Percentiles rank a stretch among this genome's conserved stretches.
Conservation (phyloP, 2,888 invertebrate species). For the Antitype chi region DNA sequence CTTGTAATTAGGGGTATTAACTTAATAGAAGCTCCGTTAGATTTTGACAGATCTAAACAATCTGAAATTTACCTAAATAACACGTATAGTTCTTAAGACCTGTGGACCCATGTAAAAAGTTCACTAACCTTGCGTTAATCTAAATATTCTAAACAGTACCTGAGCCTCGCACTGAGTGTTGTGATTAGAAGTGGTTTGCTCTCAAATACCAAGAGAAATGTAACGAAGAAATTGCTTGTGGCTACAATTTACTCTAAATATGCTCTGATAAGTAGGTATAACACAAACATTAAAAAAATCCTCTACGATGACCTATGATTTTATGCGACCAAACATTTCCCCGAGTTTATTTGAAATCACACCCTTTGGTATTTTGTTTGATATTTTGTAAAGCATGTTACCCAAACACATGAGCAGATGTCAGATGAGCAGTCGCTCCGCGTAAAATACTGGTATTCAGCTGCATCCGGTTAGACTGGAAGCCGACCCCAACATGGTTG, state of each 20-base stretch:
- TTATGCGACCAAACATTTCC: not conserved
- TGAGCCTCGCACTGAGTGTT: not conserved
- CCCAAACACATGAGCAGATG: no score
- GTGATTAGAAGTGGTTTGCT: not conserved
- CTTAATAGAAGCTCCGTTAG: not conserved
- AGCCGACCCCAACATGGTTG: no score
- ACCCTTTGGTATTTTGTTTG: not conserved
- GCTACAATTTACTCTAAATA: not conserved
- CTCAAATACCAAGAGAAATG: conserved; percentile 19
- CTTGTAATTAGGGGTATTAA: no score
- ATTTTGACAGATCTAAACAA: no score
- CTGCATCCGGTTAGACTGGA: no score
- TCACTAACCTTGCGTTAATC: conserved; percentile 17
- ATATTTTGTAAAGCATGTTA: not conserved
- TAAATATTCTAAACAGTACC: conserved; percentile 9
- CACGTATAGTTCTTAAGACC: not conserved
- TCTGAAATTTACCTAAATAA: not conserved
- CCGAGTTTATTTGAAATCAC: not conserved
- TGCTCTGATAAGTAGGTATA: not conserved
- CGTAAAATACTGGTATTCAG: no score
- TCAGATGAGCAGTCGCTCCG: no score
- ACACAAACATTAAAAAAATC: not conserved
- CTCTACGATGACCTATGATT: not conserved
- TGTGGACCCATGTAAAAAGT: not conserved
- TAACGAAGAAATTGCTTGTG: not conserved